Evolutionary conservation across 2,888 invertebrate species (phyloP), one percentile per base, ranked within the genome.

Genomic region (Ditula angustiorana): DNA sequence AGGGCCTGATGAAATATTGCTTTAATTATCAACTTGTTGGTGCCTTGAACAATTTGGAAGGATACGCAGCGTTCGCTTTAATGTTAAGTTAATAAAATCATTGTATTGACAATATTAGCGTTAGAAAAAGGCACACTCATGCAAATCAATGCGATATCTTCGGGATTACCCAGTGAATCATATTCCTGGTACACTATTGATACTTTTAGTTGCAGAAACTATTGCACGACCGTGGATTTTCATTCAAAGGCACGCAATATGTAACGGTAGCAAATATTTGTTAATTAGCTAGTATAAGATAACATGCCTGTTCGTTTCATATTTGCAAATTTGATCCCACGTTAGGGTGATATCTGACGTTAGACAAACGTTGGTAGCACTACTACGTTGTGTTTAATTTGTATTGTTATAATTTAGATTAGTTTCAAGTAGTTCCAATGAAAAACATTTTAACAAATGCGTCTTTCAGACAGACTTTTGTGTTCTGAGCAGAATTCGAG

Each of bases 1-100:
- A 72, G 71, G 67, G 58, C 63, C 65, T 61, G 55, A 70, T 72
- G 72, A 74, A 71, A 71, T 75, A 78, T 74, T 37, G 68, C 63
- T 69, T 70, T 74, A 73, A 75, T 76, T 70, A 75, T 61, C 61
- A 68, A 63, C 60, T 64, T 57, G 55, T 64, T 62, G 53, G 23
- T 66, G 56, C 53, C 55, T 49, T 24, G 55, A 56, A 56, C 37
- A 56, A 33, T 61, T 55, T 47, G 53, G 63, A 62, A 49, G 67
- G 66, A 67, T 62, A 67, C 58, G 64, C 60, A 26, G 26, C 5
- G 11, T 28, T 58, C 37, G 52, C 53, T 50, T 46, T 26, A 21
- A 47, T 56, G 23, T 41, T 5, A 11, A 41, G 49, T 30, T 8
- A 41, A 23, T 56, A 57, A 46, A 47, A 53, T 28, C 3, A 50